Evolutionary conservation across 2,888 invertebrate species (phyloP).

Genomic region (Diaprepes abbreviatus): DNA sequence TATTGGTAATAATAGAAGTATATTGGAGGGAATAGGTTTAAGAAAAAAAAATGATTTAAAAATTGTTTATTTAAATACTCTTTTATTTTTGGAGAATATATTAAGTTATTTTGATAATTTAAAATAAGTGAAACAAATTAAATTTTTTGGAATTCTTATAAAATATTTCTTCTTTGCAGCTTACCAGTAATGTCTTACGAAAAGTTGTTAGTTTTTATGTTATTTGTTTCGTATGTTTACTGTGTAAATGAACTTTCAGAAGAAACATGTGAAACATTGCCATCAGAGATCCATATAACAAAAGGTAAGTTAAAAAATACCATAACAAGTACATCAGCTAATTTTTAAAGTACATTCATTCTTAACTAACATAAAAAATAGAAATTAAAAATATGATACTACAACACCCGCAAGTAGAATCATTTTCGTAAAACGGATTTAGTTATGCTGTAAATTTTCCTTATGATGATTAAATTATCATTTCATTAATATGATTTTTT

Average conservation of each 20-base stretch:
- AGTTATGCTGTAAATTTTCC: too few relatives aligned
- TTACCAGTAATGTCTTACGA: constrained; percentile 16
- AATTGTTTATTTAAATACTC: not conserved
- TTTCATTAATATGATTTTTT: too few relatives aligned
- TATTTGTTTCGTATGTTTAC: constrained; percentile 54
- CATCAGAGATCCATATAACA: constrained; percentile 88
- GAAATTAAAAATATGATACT: too few relatives aligned
- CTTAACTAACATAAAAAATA: too few relatives aligned
- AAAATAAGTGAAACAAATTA: too few relatives aligned
- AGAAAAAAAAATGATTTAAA: constrained; percentile 39
- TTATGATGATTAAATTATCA: too few relatives aligned
- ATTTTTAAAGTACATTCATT: too few relatives aligned
- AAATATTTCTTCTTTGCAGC: not conserved
- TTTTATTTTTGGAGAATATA: constrained; percentile 9
- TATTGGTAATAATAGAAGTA: constrained; percentile 28
- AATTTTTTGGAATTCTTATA: too few relatives aligned
- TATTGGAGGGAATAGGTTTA: constrained; percentile 10
- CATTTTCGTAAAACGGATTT: too few relatives aligned
- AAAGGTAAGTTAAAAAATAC: constrained; percentile 77
- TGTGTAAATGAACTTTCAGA: constrained; percentile 68
- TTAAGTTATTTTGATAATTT: constrained; percentile 1
- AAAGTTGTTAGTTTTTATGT: constrained; percentile 51
- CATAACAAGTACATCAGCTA: too few relatives aligned
- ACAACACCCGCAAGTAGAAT: too few relatives aligned
- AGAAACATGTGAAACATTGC: constrained; percentile 88